Evolutionary conservation across 23 tunicate species (phyloP).

Genomic region (Trididemnum miniatum): DNA sequence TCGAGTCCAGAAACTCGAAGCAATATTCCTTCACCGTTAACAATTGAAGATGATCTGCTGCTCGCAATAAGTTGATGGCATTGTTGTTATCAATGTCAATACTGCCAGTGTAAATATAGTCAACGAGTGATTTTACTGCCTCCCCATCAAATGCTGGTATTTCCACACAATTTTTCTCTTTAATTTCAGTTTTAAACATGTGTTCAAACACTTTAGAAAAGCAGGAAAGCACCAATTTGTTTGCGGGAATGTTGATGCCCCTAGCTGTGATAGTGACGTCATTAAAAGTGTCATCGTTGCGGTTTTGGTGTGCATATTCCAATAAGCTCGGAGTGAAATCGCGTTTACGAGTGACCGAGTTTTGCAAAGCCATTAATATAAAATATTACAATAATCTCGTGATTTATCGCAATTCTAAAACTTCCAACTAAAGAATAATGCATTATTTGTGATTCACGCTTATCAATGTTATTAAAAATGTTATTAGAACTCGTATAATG

Average conservation of each 20-base stretch:
- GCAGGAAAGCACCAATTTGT: constrained; percentile 17
- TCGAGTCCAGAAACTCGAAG: background rate
- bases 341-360: too few relatives aligned
- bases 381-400: too few relatives aligned
- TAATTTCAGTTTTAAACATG: background rate
- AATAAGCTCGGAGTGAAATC: too few relatives aligned
- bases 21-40: background rate
- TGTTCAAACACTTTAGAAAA: background rate
- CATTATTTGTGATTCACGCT: too few relatives aligned
- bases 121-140: background rate
- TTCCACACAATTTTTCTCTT: constrained; percentile 7
- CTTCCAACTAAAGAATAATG: too few relatives aligned
- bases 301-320: background rate
- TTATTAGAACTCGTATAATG: too few relatives aligned
- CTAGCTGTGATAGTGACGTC: constrained; percentile 13
- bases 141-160: background rate
- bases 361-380: too few relatives aligned
- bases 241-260: constrained; percentile 5
- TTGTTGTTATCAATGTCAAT: background rate
- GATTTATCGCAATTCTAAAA: too few relatives aligned
- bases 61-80: background rate
- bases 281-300: background rate
- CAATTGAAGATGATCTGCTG: background rate
- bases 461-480: too few relatives aligned
- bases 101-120: constrained; percentile 10